A percentile compares a stretch with the other conserved stretches of the same genome.
Conservation (phyloP, 2,797 vertebrate genomes). For the Malurus splendens region DNA sequence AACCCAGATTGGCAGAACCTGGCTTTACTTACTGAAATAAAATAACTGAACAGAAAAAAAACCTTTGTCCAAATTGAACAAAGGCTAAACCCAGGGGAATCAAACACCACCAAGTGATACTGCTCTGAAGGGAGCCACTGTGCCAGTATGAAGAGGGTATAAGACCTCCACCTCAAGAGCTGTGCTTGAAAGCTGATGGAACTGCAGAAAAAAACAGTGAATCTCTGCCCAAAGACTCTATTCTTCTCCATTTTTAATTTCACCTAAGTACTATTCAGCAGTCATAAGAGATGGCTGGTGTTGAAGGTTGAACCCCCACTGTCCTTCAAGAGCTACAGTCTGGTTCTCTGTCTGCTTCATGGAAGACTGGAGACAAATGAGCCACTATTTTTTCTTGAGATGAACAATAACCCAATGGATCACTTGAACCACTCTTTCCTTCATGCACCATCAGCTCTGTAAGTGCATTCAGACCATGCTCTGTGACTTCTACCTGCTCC, state of each 20-base stretch:
- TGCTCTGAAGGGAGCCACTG: background rate
- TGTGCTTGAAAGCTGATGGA: slow-evolving; percentile 37
- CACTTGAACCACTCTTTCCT: background rate
- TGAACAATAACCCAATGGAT: background rate
- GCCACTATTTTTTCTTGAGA: background rate
- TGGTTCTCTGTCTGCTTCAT: background rate
- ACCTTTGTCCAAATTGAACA: background rate
- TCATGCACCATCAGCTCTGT: background rate
- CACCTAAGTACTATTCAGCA: background rate
- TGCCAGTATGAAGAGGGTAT: background rate
- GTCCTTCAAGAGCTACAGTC: background rate
- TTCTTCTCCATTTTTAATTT: background rate
- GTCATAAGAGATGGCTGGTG: background rate
- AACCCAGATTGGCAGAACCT: background rate
- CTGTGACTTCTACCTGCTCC: background rate
- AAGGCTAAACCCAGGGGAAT: background rate
- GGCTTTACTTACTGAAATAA: background rate
- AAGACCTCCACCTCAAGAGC: background rate
- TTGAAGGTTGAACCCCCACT: background rate
- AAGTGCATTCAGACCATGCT: background rate
- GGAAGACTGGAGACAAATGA: background rate
- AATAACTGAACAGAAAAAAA: background rate
- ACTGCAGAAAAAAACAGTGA: background rate
- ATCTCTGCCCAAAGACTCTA: background rate
- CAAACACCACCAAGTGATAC: background rate